Percentiles rank a stretch among this genome's conserved stretches.
Conservation (phyloP, 2,888 invertebrate species). For the Heliconius ismenius region DNA sequence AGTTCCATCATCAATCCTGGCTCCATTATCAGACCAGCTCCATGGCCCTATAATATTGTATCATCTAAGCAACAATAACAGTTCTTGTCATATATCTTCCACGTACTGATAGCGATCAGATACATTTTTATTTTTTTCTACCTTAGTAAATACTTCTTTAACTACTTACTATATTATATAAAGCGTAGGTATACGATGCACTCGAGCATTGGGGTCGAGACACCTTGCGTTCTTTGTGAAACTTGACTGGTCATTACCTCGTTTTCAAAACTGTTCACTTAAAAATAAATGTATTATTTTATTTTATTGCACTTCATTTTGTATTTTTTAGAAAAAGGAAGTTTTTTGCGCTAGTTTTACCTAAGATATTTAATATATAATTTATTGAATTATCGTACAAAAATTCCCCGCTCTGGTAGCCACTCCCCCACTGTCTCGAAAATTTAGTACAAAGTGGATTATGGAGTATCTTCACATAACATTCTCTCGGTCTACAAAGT, state of each 20-base stretch:
- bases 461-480: too few species aligned
- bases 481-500: too few species aligned
- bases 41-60: too few species aligned
- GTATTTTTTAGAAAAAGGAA: neutral
- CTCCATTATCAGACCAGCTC: too few species aligned
- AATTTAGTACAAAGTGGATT: too few species aligned
- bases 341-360: neutral
- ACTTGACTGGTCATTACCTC: constrained; percentile 28
- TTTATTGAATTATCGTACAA: neutral
- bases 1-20: too few species aligned
- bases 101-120: too few species aligned
- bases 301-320: neutral
- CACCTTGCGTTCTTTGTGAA: constrained; percentile 30
- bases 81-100: too few species aligned
- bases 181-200: neutral
- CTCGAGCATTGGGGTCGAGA: constrained; percentile 32
- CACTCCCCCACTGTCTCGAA: too few species aligned
- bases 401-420: neutral
- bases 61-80: too few species aligned
- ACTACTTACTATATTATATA: neutral
- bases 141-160: neutral
- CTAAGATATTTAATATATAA: neutral
- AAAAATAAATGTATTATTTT: constrained; percentile 20
- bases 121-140: neutral
- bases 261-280: constrained; percentile 18